Base-by-base conservation (phyloP, 1,140 invertebrate genomes). In the Asobara japonica region DNA sequence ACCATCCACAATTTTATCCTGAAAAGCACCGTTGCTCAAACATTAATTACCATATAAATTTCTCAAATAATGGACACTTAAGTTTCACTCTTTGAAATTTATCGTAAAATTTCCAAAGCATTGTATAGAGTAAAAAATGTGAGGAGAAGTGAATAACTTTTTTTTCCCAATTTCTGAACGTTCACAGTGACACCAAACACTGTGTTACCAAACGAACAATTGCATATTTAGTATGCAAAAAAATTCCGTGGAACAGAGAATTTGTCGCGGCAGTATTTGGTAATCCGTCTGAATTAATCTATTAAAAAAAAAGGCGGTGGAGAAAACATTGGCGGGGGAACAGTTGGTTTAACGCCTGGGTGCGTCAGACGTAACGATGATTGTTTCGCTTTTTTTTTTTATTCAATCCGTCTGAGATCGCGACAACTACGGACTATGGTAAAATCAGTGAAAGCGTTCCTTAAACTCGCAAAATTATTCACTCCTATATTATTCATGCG, bases 371-470 rank as follows among this genome's bases (percentile, higher is more conserved):
- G 41, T 45, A 18, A 45, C 41, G 41, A 45, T 45, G 41, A 45
- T 45, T 45, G 41, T 45, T 45, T 45, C 41, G n/a, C 18, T 45
- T 45, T 38, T 45, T 45, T 45, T 45, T 38, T 45, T 45, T 45
- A 45, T 45, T 45, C 2, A 45, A 45, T 45, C 18, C 41, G n/a
- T n/a, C 18, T 16, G 41, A 4, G 7, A 16, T 16, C 41, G 18
- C 41, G 13, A 45, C 41, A 45, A 45, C 7, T 18, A 16, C 41
- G n/a, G 41, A 16, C 18, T 2, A 45, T 45, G 41, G 41, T 45
- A 45, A 45, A 45, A 45, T 45, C 41, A 45, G 41, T 45, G 41
- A 45, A 45, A 45, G 41, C 41, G 41, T 45, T 45, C 41, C n/a
- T 45, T 45, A 45, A 45, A 16, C 4, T 16, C 41, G 13, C 5